phyloP scores from a whole-genome alignment of 2,113 vertebrate genomes.

The Bombycilla garrulus region DNA sequence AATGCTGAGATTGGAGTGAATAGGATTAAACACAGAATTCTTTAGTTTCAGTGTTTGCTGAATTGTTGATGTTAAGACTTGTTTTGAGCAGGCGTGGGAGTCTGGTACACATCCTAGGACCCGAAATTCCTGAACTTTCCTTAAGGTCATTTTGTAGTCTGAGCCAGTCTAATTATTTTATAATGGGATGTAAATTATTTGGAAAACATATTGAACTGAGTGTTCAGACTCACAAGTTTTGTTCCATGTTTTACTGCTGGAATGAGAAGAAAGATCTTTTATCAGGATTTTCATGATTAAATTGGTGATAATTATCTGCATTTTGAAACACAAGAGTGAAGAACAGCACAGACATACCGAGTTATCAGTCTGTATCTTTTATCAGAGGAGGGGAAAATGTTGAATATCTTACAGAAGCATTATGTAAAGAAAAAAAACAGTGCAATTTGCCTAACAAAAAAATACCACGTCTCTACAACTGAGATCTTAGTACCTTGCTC shows the following conservation, averaged over 20 bases:
- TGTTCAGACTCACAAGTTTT: background rate
- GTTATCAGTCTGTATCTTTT: constrained; percentile 15
- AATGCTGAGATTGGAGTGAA: background rate
- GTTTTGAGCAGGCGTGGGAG: background rate
- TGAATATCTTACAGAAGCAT: background rate
- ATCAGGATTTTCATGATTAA: constrained; percentile 31
- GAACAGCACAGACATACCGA: background rate
- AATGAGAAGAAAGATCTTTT: constrained; percentile 28
- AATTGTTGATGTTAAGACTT: constrained; percentile 17
- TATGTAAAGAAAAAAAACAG: background rate
- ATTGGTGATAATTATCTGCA: background rate
- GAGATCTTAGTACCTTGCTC: background rate
- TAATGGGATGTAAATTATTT: constrained; percentile 50
- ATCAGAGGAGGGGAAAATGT: background rate
- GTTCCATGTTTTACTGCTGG: background rate
- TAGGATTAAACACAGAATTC: background rate
- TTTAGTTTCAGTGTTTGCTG: background rate
- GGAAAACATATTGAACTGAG: background rate
- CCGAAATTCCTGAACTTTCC: constrained; percentile 38
- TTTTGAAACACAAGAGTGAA: background rate
- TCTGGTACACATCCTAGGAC: background rate
- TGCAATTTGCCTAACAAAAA: constrained; percentile 9
- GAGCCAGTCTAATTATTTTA: constrained; percentile 50
- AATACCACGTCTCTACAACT: background rate
- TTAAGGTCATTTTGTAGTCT: constrained; percentile 31